phyloP scores from a whole-genome alignment of 2,797 vertebrate species.

The Strix occidentalis region DNA sequence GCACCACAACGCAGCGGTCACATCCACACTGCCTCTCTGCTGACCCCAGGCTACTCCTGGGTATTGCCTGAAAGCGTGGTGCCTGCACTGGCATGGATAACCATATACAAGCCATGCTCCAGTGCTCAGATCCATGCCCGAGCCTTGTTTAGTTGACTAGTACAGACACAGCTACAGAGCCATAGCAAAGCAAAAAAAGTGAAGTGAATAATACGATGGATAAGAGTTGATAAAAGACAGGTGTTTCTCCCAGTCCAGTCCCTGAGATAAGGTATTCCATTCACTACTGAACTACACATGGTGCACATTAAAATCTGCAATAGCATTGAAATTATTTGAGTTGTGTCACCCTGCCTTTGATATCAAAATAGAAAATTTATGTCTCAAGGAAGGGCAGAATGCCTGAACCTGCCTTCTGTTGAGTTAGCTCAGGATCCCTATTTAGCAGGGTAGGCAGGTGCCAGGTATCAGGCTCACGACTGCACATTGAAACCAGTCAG shows the following conservation, averaged over 20 bases:
- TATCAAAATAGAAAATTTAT: neutral
- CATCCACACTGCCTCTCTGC: neutral
- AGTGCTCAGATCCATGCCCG: neutral
- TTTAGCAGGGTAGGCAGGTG: neutral
- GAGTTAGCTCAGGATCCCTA: neutral
- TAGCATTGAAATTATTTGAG: neutral
- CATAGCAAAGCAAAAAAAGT: neutral
- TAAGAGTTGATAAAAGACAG: neutral
- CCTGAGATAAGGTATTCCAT: neutral
- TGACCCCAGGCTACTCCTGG: neutral
- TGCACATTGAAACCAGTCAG: neutral
- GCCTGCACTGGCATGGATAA: neutral
- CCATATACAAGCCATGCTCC: fast-evolving
- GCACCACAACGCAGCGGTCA: fast-evolving
- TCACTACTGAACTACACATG: neutral
- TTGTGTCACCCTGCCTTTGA: neutral
- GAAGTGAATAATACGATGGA: neutral
- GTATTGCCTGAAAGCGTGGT: fast-evolving
- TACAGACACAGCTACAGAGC: neutral
- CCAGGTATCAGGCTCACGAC: neutral
- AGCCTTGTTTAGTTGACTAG: neutral
- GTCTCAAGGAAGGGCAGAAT: neutral
- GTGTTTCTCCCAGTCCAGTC: neutral
- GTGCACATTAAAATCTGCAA: neutral
- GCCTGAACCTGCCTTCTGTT: neutral